Evolutionary conservation across 1,140 invertebrate genomes (phyloP).

Genomic region (Rhynchophorus ferrugineus): DNA sequence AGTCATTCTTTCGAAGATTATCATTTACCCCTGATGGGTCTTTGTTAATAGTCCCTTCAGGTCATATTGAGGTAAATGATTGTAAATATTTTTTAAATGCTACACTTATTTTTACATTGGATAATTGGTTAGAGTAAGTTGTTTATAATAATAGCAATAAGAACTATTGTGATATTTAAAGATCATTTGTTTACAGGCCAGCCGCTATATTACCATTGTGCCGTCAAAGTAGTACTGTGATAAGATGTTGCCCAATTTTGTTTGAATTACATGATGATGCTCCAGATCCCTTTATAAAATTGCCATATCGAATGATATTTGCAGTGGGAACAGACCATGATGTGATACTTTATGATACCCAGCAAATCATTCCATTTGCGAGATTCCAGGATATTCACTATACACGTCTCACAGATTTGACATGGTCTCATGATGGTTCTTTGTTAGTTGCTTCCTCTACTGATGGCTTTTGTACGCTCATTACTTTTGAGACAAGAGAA

Average conservation of each 20-base stretch:
- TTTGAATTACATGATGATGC: slow-evolving; percentile 58
- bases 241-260: slow-evolving; percentile 71
- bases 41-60: slow-evolving; percentile 78
- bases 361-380: slow-evolving; percentile 77
- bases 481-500: slow-evolving; percentile 76
- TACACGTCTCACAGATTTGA: slow-evolving; percentile 81
- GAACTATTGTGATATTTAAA: not conserved
- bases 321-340: slow-evolving; percentile 84
- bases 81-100: slow-evolving; percentile 58
- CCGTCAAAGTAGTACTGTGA: slow-evolving; percentile 70
- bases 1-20: slow-evolving; percentile 85
- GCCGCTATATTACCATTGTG: slow-evolving; percentile 70
- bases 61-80: slow-evolving; percentile 60
- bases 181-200: slow-evolving; percentile 52
- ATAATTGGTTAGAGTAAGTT: slow-evolving; percentile 61
- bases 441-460: slow-evolving; percentile 83
- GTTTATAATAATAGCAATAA: not conserved
- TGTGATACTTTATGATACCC: slow-evolving; percentile 86
- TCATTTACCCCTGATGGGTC: slow-evolving; percentile 85
- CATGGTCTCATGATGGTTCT: slow-evolving; percentile 83
- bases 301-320: slow-evolving; percentile 81
- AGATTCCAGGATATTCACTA: slow-evolving; percentile 89
- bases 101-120: slow-evolving; percentile 74
- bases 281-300: slow-evolving; percentile 47
- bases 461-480: slow-evolving; percentile 90